A percentile compares a stretch with the other conserved stretches of the same genome.
These are phyloP conservation scores for Brachypteracias leptosomus DNA, from an alignment of 2,113 vertebrate genomes.

Conservation along the genomic window DNA sequence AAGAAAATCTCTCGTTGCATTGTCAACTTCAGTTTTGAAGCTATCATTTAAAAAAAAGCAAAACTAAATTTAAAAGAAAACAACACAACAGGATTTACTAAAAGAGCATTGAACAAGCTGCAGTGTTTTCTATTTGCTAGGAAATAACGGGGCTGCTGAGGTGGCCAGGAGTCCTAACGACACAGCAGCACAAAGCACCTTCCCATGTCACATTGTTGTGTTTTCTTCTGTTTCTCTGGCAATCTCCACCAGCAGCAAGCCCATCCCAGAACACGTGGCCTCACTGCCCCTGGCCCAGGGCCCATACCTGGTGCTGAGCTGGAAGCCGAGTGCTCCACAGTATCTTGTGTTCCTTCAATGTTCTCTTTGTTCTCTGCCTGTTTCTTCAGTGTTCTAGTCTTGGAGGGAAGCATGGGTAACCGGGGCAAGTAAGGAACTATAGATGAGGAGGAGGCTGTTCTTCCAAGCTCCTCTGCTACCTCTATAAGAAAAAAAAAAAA, in stretches of 20 bases:
- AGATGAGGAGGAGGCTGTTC: conserved; percentile 86
- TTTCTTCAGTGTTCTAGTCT: conserved; percentile 89
- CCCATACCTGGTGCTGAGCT: conserved; percentile 77
- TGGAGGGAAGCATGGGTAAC: conserved; percentile 91
- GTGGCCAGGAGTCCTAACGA: not conserved
- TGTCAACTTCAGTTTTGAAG: not conserved
- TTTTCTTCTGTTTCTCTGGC: not conserved
- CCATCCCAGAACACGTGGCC: not conserved
- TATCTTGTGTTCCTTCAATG: conserved; percentile 86
- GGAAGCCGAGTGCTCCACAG: conserved; percentile 71
- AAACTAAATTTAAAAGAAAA: not conserved
- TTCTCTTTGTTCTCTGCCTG: conserved; percentile 97
- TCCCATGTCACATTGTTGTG: fast-evolving
- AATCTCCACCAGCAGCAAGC: not conserved
- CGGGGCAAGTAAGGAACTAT: conserved; percentile 83
- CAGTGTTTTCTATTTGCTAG: not conserved
- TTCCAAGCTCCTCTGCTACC: conserved; percentile 95
- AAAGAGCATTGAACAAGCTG: not conserved
- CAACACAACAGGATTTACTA: not conserved
- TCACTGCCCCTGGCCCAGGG: not conserved
- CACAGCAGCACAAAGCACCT: not conserved
- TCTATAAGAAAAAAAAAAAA: conserved; percentile 71
- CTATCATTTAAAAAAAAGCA: not conserved
- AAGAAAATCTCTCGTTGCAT: not conserved
- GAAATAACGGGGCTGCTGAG: not conserved